phyloP scores from a whole-genome alignment of 1,140 invertebrate species.

The Drosophila elegans region DNA sequence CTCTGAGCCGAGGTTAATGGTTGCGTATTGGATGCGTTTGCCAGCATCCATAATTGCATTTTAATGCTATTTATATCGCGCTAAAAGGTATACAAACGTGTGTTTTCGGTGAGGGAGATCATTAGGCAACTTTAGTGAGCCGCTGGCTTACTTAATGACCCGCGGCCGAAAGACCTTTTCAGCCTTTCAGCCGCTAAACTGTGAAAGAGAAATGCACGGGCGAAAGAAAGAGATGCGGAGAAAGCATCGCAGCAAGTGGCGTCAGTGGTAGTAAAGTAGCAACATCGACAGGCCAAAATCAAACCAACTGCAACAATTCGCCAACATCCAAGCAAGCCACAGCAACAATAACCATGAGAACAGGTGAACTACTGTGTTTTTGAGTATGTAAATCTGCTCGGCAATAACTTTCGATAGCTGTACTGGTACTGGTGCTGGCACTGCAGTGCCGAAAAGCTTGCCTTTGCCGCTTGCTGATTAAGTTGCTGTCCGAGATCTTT shows the following conservation, averaged over 20 bases:
- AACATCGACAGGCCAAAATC: slow-evolving; percentile 37
- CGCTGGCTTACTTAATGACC: slow-evolving; percentile 74
- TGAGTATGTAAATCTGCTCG: slow-evolving; percentile 56
- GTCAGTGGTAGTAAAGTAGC: no score
- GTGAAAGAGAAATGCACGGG: slow-evolving; percentile 73
- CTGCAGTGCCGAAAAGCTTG: slow-evolving; percentile 30
- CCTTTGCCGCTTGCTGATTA: slow-evolving; percentile 35
- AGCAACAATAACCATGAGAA: slow-evolving; percentile 39
- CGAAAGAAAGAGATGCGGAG: slow-evolving; percentile 70
- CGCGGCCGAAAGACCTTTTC: slow-evolving; percentile 46
- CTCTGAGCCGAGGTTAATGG: slow-evolving; percentile 34
- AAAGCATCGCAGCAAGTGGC: slow-evolving; percentile 52
- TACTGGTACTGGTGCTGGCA: neutral
- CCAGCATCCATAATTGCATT: slow-evolving; percentile 66
- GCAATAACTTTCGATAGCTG: slow-evolving; percentile 68
- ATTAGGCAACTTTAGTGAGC: slow-evolving; percentile 47
- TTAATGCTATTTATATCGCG: slow-evolving; percentile 64
- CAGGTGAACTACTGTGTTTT: slow-evolving; percentile 46
- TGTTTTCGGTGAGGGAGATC: slow-evolving; percentile 7
- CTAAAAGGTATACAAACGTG: slow-evolving; percentile 3
- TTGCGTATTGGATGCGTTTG: slow-evolving; percentile 28
- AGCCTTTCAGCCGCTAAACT: slow-evolving; percentile 59
- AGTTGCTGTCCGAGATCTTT: slow-evolving; percentile 40
- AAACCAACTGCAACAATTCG: slow-evolving; percentile 73
- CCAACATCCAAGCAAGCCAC: slow-evolving; percentile 7